phyloP scores from a whole-genome alignment of 2,797 vertebrate genomes.

The Mormyrus proboscirostris region DNA sequence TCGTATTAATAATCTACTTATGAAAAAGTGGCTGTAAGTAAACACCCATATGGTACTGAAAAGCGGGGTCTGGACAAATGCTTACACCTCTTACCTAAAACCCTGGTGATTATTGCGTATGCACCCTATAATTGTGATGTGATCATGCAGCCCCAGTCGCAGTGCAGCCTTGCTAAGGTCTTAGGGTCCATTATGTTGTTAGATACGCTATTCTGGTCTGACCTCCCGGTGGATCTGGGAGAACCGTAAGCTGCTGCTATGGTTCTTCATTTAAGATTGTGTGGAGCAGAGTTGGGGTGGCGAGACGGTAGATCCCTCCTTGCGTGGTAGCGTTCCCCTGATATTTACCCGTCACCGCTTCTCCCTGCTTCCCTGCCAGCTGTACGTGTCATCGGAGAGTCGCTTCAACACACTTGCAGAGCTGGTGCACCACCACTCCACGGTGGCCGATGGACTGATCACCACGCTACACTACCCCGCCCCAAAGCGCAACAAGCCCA shows the following conservation, averaged over 20 bases:
- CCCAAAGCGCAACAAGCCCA: conserved; percentile 97
- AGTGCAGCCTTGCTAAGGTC: neutral
- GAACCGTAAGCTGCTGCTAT: neutral
- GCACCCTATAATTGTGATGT: neutral
- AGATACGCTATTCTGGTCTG: neutral
- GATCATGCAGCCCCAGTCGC: neutral
- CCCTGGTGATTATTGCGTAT: neutral
- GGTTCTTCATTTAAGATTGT: neutral
- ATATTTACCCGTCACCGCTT: conserved; percentile 4
- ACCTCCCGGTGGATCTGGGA: neutral
- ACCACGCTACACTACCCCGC: conserved; percentile 95
- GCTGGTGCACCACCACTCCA: conserved; percentile 94
- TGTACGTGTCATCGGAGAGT: conserved; percentile 95
- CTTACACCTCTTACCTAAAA: neutral
- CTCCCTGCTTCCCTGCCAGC: conserved; percentile 55
- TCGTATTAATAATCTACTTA: neutral
- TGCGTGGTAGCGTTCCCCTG: neutral
- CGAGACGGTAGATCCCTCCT: neutral
- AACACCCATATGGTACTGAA: neutral
- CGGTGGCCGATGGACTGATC: conserved; percentile 91
- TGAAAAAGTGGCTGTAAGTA: neutral
- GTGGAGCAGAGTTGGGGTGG: neutral
- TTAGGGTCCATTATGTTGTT: neutral
- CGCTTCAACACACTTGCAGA: conserved; percentile 94
- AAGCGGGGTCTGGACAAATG: neutral